Conservation (phyloP, 2,113 vertebrate species). For the Cebus imitator region DNA sequence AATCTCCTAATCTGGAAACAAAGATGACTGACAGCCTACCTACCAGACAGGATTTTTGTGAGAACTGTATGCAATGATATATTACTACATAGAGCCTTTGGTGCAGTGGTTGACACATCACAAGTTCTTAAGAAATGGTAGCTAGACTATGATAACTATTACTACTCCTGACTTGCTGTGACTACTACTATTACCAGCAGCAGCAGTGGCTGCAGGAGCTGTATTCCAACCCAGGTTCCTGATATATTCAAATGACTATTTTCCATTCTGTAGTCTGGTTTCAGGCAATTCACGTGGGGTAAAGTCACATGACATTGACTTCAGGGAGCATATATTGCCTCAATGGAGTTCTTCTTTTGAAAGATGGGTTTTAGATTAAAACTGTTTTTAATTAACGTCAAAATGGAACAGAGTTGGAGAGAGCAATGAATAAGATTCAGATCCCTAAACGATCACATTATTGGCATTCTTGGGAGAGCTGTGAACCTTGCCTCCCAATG, state of each 20-base stretch:
- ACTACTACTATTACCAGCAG: too few relatives aligned
- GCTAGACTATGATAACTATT: neutral
- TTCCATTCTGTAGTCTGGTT: neutral
- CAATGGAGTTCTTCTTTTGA: neutral
- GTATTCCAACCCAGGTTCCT: neutral
- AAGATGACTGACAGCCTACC: neutral
- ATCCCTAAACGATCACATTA: neutral
- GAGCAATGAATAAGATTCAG: neutral
- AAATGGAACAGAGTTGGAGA: neutral
- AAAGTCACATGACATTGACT: neutral
- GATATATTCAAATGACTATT: neutral
- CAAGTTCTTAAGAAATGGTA: neutral
- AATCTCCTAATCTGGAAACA: neutral
- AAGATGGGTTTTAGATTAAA: neutral
- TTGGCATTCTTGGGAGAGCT: neutral
- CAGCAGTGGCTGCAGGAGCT: neutral
- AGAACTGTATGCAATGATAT: neutral
- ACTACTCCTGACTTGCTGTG: neutral
- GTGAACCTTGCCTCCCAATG: neutral
- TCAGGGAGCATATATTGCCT: neutral
- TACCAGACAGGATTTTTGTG: neutral
- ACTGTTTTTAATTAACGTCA: neutral
- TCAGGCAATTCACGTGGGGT: neutral
- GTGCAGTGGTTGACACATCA: neutral
- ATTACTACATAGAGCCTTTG: neutral